phyloP scores from a whole-genome alignment of 2,797 vertebrate genomes.

The Manis pentadactyla region DNA sequence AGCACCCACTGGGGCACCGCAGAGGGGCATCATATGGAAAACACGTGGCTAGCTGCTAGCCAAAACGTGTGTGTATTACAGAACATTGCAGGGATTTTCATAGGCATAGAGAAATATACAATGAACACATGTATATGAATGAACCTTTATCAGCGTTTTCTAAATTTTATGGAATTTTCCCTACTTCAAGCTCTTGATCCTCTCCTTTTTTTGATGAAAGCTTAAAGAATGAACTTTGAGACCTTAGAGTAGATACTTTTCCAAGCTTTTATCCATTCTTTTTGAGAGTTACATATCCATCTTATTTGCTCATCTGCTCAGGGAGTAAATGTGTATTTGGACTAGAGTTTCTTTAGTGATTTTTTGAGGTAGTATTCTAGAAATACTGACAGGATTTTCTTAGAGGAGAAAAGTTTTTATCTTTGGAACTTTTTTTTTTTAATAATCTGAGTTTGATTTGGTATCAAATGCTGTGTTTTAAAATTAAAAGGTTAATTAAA shows the following conservation, averaged over 20 bases:
- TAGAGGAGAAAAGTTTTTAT: background rate
- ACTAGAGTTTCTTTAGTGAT: background rate
- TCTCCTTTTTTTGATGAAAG: background rate
- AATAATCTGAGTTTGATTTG: background rate
- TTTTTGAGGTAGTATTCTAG: background rate
- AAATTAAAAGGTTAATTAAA: background rate
- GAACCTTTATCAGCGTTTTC: background rate
- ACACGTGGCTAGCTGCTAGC: background rate
- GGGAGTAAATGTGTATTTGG: constrained; percentile 17
- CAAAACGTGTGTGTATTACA: constrained; percentile 10
- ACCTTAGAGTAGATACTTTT: background rate
- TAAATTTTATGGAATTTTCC: constrained; percentile 16
- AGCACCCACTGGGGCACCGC: background rate
- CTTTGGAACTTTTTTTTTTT: background rate
- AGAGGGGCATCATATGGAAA: background rate
- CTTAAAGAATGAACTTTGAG: constrained; percentile 28
- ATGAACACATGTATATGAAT: background rate
- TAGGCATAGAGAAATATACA: background rate
- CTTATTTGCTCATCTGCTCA: background rate
- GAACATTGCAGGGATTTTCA: background rate
- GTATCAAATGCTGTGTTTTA: background rate
- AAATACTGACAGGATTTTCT: background rate
- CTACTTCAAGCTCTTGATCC: background rate
- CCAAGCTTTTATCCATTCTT: background rate
- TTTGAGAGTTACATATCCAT: background rate